Percentiles rank a stretch among this genome's conserved stretches.
These are phyloP conservation scores for Drosophila tanythrix DNA, from an alignment of 2,888 invertebrate species.

Conservation along the genomic window DNA sequence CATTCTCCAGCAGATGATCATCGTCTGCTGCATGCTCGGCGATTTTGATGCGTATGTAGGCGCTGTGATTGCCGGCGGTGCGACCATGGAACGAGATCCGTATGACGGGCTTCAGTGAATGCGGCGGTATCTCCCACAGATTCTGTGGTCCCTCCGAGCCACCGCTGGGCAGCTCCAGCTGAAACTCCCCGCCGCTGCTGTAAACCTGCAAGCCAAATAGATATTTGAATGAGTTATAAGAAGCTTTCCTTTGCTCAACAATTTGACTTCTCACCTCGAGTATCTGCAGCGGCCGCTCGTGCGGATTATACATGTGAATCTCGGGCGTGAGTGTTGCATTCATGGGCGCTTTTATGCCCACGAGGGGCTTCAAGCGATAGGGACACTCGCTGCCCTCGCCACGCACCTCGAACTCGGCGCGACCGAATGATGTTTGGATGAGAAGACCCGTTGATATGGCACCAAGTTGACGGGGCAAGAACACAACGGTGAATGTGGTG, in stretches of 20 bases:
- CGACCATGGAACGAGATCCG: constrained; percentile 92
- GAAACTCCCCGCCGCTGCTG: constrained; percentile 95
- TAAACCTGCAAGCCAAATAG: constrained; percentile 86
- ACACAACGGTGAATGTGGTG: constrained; percentile 98
- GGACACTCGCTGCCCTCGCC: constrained; percentile 95
- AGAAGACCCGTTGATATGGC: constrained; percentile 94
- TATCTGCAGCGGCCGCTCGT: constrained; percentile 93
- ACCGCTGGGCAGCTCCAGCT: constrained; percentile 92
- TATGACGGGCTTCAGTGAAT: constrained; percentile 94
- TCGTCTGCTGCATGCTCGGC: constrained; percentile 67
- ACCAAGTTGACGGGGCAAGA: constrained; percentile 96
- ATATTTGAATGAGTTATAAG: not conserved
- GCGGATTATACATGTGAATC: constrained; percentile 97
- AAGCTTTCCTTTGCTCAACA: not conserved
- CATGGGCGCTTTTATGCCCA: constrained; percentile 95
- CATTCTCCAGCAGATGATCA: constrained; percentile 67
- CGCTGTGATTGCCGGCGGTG: constrained; percentile 92
- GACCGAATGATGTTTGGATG: constrained; percentile 97
- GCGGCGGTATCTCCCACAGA: constrained; percentile 96
- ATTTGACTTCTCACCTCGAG: constrained; percentile 87
- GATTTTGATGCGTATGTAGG: constrained; percentile 89
- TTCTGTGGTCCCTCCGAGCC: constrained; percentile 91
- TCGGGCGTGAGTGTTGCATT: constrained; percentile 95
- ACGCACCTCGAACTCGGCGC: constrained; percentile 93
- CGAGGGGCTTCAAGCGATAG: constrained; percentile 95